phyloP scores from a whole-genome alignment of 53 echinoderm and acorn worm genomes.

The Stichopus horrens region DNA sequence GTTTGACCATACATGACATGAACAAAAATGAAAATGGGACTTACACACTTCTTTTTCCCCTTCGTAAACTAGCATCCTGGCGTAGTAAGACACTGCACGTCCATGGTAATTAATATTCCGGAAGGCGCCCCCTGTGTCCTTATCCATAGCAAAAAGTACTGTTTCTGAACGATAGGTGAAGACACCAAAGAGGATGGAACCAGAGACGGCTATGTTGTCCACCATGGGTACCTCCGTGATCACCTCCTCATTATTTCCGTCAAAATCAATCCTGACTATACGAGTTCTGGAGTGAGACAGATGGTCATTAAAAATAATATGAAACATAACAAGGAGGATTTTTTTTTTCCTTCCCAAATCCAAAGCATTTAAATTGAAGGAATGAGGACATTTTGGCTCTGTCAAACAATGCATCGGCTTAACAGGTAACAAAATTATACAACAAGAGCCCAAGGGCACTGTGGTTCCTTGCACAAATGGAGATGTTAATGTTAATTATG shows the following conservation, averaged over 20 bases:
- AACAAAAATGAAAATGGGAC: background rate
- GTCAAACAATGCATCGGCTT: too few species aligned
- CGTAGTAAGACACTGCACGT: background rate
- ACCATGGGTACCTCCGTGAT: background rate
- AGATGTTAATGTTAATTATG: too few species aligned
- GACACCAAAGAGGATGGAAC: background rate
- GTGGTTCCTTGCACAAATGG: too few species aligned
- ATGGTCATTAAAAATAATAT: background rate
- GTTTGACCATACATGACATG: too few species aligned
- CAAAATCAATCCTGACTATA: conserved; percentile 12
- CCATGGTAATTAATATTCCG: too few species aligned
- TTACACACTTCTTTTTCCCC: background rate
- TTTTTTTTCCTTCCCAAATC: too few species aligned
- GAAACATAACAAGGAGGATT: background rate
- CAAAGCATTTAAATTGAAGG: too few species aligned
- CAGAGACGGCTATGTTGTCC: background rate
- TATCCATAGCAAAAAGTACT: background rate
- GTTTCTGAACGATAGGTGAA: background rate
- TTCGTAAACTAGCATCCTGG: background rate
- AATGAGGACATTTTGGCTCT: too few species aligned
- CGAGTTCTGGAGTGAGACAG: background rate
- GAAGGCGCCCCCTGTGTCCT: background rate
- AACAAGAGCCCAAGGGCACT: too few species aligned
- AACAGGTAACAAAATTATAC: too few species aligned
- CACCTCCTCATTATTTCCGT: conserved; percentile 29